A percentile compares a stretch with the other conserved stretches of the same genome.
Evolutionary conservation across 2,113 vertebrate genomes (phyloP).

Genomic region (Scomber scombrus): DNA sequence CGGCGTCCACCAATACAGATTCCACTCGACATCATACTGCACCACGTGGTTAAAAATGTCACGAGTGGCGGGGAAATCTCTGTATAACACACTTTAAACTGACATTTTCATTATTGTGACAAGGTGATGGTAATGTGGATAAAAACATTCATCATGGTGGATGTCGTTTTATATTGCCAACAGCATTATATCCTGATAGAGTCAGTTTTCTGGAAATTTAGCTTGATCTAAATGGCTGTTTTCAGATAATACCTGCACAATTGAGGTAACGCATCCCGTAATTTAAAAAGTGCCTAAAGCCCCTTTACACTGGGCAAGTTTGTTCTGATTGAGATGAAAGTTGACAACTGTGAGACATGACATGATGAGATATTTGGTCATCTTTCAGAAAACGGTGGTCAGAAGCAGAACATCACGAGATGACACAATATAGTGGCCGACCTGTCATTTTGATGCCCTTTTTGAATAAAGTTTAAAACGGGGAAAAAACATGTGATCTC

Average conservation of each 20-base stretch:
- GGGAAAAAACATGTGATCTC: too few relatives aligned
- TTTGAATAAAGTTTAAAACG: too few relatives aligned
- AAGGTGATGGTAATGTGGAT: constrained; percentile 16
- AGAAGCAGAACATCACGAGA: background rate
- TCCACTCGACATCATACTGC: constrained; percentile 16
- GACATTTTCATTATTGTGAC: constrained; percentile 41
- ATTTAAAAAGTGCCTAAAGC: background rate
- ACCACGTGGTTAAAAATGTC: constrained; percentile 53
- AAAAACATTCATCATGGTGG: constrained; percentile 12
- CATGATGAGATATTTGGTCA: background rate
- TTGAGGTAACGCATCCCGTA: background rate
- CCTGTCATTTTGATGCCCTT: too few relatives aligned
- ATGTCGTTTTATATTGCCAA: constrained; percentile 17
- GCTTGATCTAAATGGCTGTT: background rate
- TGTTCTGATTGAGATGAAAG: background rate
- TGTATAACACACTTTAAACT: constrained; percentile 38
- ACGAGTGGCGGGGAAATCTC: constrained; percentile 45
- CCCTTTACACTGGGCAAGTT: too few relatives aligned
- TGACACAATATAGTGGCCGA: too few relatives aligned
- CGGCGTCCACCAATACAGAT: constrained; percentile 15
- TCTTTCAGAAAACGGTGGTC: background rate
- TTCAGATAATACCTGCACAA: constrained; percentile 6
- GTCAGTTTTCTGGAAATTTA: background rate
- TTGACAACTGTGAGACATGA: background rate
- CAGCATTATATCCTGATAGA: background rate